phyloP scores from a whole-genome alignment of 2,888 invertebrate species.

The Cheilosia urbana region DNA sequence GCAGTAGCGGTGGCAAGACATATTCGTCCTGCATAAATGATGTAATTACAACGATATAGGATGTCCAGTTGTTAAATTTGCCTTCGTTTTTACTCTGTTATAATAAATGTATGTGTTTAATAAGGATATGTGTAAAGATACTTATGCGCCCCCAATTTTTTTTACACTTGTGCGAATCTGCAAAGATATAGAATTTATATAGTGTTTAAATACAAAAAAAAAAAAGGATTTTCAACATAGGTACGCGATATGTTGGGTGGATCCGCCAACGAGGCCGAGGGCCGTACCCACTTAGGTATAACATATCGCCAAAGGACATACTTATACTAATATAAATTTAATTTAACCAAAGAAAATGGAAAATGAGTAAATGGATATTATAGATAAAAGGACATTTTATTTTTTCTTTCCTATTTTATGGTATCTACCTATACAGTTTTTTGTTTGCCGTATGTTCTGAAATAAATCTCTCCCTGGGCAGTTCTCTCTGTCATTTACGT shows the following conservation, averaged over 20 bases:
- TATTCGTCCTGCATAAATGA: slow-evolving; percentile 82
- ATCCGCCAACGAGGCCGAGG: slow-evolving; percentile 40
- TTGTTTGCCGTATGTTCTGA: slow-evolving; percentile 12
- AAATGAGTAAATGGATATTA: slow-evolving; percentile 57
- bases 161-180: slow-evolving; percentile 33
- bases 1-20: slow-evolving; percentile 77
- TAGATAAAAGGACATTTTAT: slow-evolving; percentile 61
- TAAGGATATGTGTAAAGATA: slow-evolving; percentile 67
- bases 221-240: slow-evolving; percentile 51
- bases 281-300: slow-evolving; percentile 55
- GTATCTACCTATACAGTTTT: not conserved
- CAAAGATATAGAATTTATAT: slow-evolving; percentile 57
- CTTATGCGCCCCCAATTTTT: slow-evolving; percentile 57
- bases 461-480: slow-evolving; percentile 42
- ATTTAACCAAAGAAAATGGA: slow-evolving; percentile 36
- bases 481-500: slow-evolving; percentile 32
- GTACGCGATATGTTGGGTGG: slow-evolving; percentile 52
- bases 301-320: slow-evolving; percentile 60
- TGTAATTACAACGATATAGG: slow-evolving; percentile 80
- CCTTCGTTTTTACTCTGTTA: slow-evolving; percentile 66
- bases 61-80: slow-evolving; percentile 72
- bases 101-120: slow-evolving; percentile 71
- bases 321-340: slow-evolving; percentile 63
- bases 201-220: slow-evolving; percentile 34
- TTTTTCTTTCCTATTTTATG: slow-evolving; percentile 21